A percentile compares a stretch with the other conserved stretches of the same genome.
Evolutionary conservation across 2,888 invertebrate genomes (phyloP).

Genomic region (Perizoma flavofasciatum): DNA sequence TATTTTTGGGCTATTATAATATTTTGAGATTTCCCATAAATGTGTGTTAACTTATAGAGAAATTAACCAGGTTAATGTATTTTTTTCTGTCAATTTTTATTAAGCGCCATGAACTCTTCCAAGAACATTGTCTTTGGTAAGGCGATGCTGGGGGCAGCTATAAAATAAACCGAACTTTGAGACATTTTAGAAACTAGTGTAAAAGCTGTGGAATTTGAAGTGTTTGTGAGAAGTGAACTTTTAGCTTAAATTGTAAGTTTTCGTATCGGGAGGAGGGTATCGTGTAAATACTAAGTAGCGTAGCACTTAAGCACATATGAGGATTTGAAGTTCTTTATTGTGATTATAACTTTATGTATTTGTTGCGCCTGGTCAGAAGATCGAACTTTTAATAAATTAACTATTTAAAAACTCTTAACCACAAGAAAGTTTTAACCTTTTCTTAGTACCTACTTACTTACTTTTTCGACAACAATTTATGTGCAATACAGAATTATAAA

Average conservation of each 20-base stretch:
- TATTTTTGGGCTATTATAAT: no score
- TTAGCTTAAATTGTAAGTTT: conserved; percentile 43
- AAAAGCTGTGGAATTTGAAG: conserved; percentile 49
- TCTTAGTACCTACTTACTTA: no score
- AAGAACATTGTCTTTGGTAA: conserved; percentile 79
- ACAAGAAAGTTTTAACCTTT: no score
- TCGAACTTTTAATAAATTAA: no score
- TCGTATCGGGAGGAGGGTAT: conserved; percentile 61
- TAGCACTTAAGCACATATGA: conserved; percentile 62
- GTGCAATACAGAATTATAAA: conserved; percentile 17
- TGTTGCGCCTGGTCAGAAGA: conserved; percentile 36
- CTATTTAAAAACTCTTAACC: background rate
- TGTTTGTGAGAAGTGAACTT: conserved; percentile 58
- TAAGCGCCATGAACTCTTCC: conserved; percentile 49
- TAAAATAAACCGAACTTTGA: conserved; percentile 38
- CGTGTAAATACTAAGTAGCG: conserved; percentile 65
- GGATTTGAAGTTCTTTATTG: conserved; percentile 74
- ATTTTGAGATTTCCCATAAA: no score
- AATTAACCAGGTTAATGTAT: no score
- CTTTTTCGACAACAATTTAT: background rate
- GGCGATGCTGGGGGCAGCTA: conserved; percentile 64
- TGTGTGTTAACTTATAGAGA: no score
- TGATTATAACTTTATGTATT: conserved; percentile 49
- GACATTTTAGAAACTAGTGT: conserved; percentile 53
- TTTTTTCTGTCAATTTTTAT: background rate